Base-by-base conservation (phyloP, 2,888 invertebrate genomes). In the Lithosia quadra region DNA sequence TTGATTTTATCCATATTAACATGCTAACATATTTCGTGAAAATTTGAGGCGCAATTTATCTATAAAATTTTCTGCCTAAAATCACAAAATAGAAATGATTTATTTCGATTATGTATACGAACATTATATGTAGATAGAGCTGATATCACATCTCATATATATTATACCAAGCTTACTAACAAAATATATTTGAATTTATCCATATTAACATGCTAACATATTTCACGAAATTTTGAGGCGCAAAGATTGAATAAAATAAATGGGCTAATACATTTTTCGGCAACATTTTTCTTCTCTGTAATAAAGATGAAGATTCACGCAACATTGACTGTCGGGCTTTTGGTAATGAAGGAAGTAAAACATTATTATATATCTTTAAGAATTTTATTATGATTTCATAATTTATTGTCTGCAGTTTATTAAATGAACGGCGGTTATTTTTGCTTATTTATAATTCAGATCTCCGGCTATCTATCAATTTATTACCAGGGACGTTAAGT, bases 231-330 rank as follows among this genome's bases (percentile, higher is more conserved):
- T n/a, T 56, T 55, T 55, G 55, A 55, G 55, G 24, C 22, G 55
- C 43, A 49, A 63, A 57, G 34, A 49, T 49, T 59, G 57, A 71
- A 68, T 69, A 66, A 56, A 75, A 68, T 71, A 59, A 63, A 63
- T 63, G 59, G 39, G 33, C 28, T 39, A 39, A 33, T 33, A 43
- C 33, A 63, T 58, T 68, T 21, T 60, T 24, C 11, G 58, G 36
- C 22, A 36, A 36, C 36, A 60, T 15, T 22, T 36, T 22, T 60
- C 21, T 22, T 8, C 5, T 2, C 7, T 60, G 21, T 21, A 33
- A 33, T 10, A 58, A 59, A 59, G 13, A 59, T 34, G n/a, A 18
- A 58, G n/a, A 58, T n/a, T n/a, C 49, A 2, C 28, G n/a, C 28
- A 33, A n/a, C 11, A 58, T 58, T 58, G 33, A 58, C 33, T 58